These are phyloP conservation scores for Dendrocincla fuliginosa DNA, from an alignment of 2,797 vertebrate genomes.

Conservation along the genomic window DNA sequence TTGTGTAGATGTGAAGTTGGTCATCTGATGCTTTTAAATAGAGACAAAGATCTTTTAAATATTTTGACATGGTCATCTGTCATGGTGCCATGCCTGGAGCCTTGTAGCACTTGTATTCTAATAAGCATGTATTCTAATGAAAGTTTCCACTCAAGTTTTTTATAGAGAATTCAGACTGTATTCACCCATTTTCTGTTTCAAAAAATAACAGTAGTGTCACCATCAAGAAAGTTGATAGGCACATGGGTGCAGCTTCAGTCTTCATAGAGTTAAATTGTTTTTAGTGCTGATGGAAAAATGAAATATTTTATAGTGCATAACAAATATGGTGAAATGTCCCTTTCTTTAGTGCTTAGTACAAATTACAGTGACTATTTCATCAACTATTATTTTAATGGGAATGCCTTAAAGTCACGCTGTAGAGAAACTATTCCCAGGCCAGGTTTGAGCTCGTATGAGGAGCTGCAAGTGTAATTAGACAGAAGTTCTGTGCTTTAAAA, in stretches of 20 bases:
- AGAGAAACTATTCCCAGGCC: background rate
- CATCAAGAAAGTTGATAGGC: background rate
- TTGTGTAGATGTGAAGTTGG: background rate
- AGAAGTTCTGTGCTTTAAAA: background rate
- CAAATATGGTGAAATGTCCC: background rate
- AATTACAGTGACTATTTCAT: background rate
- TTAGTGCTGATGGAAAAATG: background rate
- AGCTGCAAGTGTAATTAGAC: background rate
- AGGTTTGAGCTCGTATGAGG: background rate
- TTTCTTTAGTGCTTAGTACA: background rate
- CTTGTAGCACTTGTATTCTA: background rate
- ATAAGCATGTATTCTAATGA: fast-evolving
- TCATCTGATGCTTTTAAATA: background rate
- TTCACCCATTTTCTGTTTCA: background rate
- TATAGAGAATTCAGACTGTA: background rate
- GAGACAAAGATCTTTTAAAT: background rate
- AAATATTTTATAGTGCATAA: background rate
- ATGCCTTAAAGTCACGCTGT: background rate
- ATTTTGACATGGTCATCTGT: background rate
- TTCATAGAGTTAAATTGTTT: background rate
- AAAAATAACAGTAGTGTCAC: background rate
- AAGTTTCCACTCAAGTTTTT: background rate
- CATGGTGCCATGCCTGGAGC: background rate
- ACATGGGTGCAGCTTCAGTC: background rate
- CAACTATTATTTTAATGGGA: background rate